These are phyloP conservation scores for Mesorhabditis spiculigera DNA, from an alignment of 2,888 invertebrate species.

Conservation along the genomic window DNA sequence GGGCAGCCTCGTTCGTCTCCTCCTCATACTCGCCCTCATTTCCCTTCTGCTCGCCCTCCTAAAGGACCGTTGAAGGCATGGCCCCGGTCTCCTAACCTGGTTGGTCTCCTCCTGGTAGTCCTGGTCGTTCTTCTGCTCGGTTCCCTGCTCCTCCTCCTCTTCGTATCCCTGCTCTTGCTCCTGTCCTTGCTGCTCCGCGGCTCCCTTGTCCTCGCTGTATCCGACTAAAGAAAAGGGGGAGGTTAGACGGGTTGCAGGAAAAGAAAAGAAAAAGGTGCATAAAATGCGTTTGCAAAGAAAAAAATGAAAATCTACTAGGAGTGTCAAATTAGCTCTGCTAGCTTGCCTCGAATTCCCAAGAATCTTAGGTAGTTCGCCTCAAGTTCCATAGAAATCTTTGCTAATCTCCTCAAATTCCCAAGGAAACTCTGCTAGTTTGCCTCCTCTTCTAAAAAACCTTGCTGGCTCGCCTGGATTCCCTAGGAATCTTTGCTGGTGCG, in stretches of 20 bases:
- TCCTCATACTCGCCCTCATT: background rate
- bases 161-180: background rate
- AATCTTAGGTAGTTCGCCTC: too few species aligned
- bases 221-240: background rate
- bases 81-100: background rate
- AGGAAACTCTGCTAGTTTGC: too few species aligned
- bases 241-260: background rate
- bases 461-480: too few species aligned
- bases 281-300: too few species aligned
- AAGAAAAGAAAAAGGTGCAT: too few species aligned
- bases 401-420: too few species aligned
- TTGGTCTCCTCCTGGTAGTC: conserved; percentile 6
- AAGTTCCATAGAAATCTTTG: too few species aligned
- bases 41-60: background rate
- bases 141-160: background rate
- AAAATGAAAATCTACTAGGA: too few species aligned
- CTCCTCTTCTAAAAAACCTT: too few species aligned
- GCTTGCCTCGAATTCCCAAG: too few species aligned
- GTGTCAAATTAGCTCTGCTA: too few species aligned
- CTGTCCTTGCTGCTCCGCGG: background rate
- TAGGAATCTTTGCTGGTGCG: too few species aligned
- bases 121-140: background rate
- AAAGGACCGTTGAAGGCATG: background rate
- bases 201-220: background rate
- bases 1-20: background rate